Evolutionary conservation across 2,797 vertebrate species (phyloP).

Genomic region (Chelon labrosus): DNA sequence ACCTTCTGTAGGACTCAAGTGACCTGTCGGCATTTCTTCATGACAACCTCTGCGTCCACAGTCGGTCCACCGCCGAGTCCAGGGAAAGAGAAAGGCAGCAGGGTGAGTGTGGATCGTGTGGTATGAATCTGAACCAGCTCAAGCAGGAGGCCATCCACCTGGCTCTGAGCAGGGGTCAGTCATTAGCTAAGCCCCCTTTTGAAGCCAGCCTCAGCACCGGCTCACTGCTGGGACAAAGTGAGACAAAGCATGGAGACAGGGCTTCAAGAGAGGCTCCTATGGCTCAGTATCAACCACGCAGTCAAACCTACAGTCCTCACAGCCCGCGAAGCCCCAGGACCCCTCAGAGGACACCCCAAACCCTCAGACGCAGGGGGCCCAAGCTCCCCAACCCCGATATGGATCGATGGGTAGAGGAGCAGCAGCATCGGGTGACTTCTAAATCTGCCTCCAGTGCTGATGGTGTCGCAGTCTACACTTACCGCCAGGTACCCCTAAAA

Average conservation of each 20-base stretch:
- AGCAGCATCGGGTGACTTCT: conserved; percentile 90
- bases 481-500: conserved; percentile 82
- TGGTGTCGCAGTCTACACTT: conserved; percentile 87
- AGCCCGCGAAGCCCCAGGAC: conserved; percentile 87
- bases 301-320: conserved; percentile 87
- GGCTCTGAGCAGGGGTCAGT: conserved; percentile 90
- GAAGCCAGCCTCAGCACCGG: conserved; percentile 71
- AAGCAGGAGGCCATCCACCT: conserved; percentile 95
- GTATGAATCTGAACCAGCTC: conserved; percentile 91
- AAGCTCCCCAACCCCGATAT: conserved; percentile 89
- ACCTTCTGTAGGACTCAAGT: conserved; percentile 85
- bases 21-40: conserved; percentile 90
- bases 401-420: conserved; percentile 90
- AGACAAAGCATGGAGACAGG: conserved; percentile 57
- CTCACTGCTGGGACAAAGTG: conserved; percentile 54
- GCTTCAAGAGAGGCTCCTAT: conserved; percentile 42
- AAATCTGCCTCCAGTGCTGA: conserved; percentile 84
- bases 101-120: conserved; percentile 89
- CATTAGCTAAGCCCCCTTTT: conserved; percentile 80
- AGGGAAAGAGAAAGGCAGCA: conserved; percentile 86
- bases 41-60: conserved; percentile 92
- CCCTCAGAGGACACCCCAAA: conserved; percentile 85
- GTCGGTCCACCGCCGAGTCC: conserved; percentile 85
- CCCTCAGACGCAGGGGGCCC: conserved; percentile 81
- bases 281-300: conserved; percentile 74